Percentiles rank a stretch among this genome's conserved stretches.
phyloP scores from a whole-genome alignment of 2,888 invertebrate genomes.

The Plebejus argus region DNA sequence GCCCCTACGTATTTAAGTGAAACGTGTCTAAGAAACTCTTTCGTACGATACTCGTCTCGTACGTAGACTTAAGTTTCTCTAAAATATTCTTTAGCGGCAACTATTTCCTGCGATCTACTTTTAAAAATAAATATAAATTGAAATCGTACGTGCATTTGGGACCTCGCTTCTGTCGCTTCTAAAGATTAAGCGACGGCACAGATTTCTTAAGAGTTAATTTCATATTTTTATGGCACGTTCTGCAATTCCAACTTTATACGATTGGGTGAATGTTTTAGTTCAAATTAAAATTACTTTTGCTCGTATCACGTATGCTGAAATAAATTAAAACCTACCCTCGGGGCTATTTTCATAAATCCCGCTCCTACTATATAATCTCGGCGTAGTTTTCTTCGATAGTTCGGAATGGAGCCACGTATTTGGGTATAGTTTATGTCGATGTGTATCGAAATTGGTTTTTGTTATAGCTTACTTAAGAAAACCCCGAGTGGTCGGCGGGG shows the following conservation, averaged over 20 bases:
- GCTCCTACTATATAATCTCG: slow-evolving; percentile 16
- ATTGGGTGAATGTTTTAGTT: not conserved
- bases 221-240: slow-evolving; percentile 9
- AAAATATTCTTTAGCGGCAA: slow-evolving; percentile 45
- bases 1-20: slow-evolving; percentile 42
- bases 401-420: slow-evolving; percentile 27
- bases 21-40: slow-evolving; percentile 44
- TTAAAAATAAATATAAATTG: slow-evolving; percentile 43
- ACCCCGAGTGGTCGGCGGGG: slow-evolving; percentile 39
- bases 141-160: slow-evolving; percentile 38
- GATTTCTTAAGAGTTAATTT: slow-evolving; percentile 30
- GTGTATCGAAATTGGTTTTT: slow-evolving; percentile 38
- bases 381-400: slow-evolving; percentile 11
- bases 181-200: slow-evolving; percentile 32
- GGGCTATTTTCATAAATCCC: slow-evolving; percentile 2
- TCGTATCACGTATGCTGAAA: not conserved
- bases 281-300: not conserved
- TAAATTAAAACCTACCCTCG: slow-evolving; percentile 9
- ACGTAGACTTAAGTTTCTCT: slow-evolving; percentile 44
- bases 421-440: slow-evolving; percentile 32
- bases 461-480: slow-evolving; percentile 41
- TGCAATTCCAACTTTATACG: not conserved
- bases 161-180: slow-evolving; percentile 30
- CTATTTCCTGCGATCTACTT: slow-evolving; percentile 44
- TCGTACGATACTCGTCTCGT: slow-evolving; percentile 40